Evolutionary conservation across 2,797 vertebrate genomes (phyloP), one percentile per base, ranked within the genome.

Genomic region (Mallotus villosus): DNA sequence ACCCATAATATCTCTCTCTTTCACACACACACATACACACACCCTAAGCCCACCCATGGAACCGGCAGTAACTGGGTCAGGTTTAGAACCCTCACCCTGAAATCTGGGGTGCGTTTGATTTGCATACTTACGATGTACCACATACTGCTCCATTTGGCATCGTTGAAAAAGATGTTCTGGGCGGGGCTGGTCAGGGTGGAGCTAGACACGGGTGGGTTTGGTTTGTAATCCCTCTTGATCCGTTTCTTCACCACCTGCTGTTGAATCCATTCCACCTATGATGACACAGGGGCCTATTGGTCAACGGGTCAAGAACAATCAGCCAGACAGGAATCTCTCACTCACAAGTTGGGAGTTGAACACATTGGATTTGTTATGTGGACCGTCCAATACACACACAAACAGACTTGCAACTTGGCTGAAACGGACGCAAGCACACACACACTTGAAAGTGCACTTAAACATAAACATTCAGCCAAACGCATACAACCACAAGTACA

Each of bases 61-160:
- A 65, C 67, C 63, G 27, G 71, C 72, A 78, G 71, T 81, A 80
- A 85, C 85, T 70, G 77, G 81, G 63, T 72, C 76, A 51, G 64
- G 70, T 0, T 17, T 22, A 72, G 63, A 85, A 76, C 79, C 81
- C 82, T 84, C 71, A 83, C 78, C 82, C 22, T 21, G 2, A 57
- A 16, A 5, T 7, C 9, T 34, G 63, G 63, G 62, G 16, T 37
- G 21, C 3, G 53, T 21, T 14, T 61, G 19, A 29, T 65, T 4
- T 67, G 75, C 1, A 5, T 82, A 94, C 97, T 98, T 86, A 99
- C 98, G 91, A 99, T 98, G 81, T 99, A 99, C 98, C 98, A 99
- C 98, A 99, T 99, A 91, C 96, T 99, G 84, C 93, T 96, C 98
- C 98, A 99, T 88, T 99, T 99, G 82, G 96, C 96, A 73, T 99